Evolutionary conservation across 2,797 vertebrate species (phyloP).

Genomic region (Alca torda): DNA sequence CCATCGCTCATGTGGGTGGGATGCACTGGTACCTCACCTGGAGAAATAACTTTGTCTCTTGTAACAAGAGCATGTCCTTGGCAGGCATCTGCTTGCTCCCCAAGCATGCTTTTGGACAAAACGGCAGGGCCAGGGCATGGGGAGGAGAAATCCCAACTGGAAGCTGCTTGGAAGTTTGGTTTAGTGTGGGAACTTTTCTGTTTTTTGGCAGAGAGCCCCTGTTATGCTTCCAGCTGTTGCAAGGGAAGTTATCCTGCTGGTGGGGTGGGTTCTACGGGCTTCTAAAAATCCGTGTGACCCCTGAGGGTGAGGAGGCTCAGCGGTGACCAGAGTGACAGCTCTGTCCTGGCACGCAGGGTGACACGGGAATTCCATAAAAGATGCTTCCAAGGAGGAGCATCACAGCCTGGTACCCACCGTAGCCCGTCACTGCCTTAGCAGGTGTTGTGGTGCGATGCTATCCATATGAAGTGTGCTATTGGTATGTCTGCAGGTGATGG

Average conservation of each 20-base stretch:
- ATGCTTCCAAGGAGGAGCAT: not conserved
- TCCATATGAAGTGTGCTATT: not conserved
- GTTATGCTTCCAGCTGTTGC: not conserved
- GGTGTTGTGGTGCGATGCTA: conserved; percentile 8
- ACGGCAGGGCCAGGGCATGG: not conserved
- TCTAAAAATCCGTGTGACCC: not conserved
- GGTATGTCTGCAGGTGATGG: not conserved
- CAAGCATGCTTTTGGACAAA: not conserved
- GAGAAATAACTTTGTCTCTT: not conserved
- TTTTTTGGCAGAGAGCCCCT: not conserved
- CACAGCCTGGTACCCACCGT: not conserved
- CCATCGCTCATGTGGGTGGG: not conserved
- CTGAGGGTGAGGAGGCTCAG: not conserved
- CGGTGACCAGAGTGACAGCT: not conserved
- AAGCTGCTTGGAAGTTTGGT: not conserved
- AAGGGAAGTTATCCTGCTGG: fast-evolving
- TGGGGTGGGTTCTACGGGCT: not conserved
- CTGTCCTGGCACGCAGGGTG: not conserved
- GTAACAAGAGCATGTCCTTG: not conserved
- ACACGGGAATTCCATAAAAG: fast-evolving
- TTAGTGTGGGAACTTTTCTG: not conserved
- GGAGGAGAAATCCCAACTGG: not conserved
- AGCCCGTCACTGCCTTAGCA: not conserved
- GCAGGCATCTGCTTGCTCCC: fast-evolving
- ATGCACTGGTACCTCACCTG: not conserved